phyloP scores from a whole-genome alignment of 2,888 invertebrate species.

The Scaptomyza tumidula region DNA sequence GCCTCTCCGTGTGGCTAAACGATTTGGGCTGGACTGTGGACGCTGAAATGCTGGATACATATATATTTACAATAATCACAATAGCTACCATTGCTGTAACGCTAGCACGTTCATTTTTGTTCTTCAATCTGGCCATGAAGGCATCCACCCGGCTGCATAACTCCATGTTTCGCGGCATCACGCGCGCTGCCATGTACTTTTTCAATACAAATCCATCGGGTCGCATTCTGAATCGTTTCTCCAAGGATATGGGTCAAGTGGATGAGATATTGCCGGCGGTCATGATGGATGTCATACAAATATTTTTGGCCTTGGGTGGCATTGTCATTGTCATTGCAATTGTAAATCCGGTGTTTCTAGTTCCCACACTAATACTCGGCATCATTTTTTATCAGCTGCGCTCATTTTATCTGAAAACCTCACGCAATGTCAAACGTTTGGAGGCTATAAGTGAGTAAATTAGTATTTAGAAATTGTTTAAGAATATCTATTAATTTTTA shows the following conservation, averaged over 20 bases:
- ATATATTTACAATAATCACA: slow-evolving; percentile 85
- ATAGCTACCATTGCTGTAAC: slow-evolving; percentile 83
- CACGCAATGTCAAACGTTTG: slow-evolving; percentile 91
- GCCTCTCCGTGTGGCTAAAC: slow-evolving; percentile 53
- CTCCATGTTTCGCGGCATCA: slow-evolving; percentile 92
- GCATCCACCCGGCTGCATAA: slow-evolving; percentile 92
- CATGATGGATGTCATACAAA: slow-evolving; percentile 86
- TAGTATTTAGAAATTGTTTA: not conserved
- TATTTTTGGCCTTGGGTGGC: slow-evolving; percentile 92
- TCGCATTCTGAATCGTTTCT: slow-evolving; percentile 93
- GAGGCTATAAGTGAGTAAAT: slow-evolving; percentile 91
- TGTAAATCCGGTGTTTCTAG: slow-evolving; percentile 90
- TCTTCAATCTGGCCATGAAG: slow-evolving; percentile 88
- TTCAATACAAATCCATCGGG: slow-evolving; percentile 95
- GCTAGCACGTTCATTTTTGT: slow-evolving; percentile 84
- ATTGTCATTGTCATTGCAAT: slow-evolving; percentile 91
- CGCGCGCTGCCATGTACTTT: slow-evolving; percentile 92
- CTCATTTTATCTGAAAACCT: slow-evolving; percentile 91
- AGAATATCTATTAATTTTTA: not conserved
- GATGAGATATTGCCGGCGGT: slow-evolving; percentile 84
- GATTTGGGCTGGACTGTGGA: slow-evolving; percentile 66
- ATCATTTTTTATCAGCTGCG: slow-evolving; percentile 91
- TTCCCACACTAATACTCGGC: slow-evolving; percentile 89
- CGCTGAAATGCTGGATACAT: slow-evolving; percentile 83
- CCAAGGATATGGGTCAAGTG: slow-evolving; percentile 92